Conservation (phyloP, 2,888 invertebrate genomes). For the Eurois occulta region DNA sequence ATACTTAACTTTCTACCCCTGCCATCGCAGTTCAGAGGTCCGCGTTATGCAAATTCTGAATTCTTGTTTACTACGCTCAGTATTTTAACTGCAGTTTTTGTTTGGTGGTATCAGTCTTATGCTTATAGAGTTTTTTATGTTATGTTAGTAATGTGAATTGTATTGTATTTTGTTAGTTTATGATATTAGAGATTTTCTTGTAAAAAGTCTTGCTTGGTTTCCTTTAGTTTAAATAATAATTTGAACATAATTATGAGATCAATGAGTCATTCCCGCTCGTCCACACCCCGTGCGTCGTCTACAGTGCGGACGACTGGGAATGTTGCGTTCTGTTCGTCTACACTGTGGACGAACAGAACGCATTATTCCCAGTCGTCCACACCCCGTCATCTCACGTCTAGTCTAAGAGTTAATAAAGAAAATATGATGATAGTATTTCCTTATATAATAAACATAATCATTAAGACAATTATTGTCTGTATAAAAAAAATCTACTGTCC, state of each 20-base stretch:
- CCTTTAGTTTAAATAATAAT: not conserved
- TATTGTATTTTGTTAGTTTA: not conserved
- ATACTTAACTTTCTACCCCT: slow-evolving; percentile 54
- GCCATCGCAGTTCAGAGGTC: slow-evolving; percentile 40
- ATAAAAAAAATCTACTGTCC: no score
- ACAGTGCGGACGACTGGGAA: no score
- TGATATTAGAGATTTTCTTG: not conserved
- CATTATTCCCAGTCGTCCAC: no score
- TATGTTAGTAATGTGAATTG: not conserved
- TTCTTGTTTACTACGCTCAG: slow-evolving; percentile 37
- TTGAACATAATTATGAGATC: no score
- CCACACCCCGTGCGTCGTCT: no score
- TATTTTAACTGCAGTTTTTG: slow-evolving; percentile 52
- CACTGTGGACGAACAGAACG: no score
- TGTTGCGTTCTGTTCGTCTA: no score
- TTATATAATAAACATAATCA: no score
- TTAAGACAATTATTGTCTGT: not conserved
- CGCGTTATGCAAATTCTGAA: slow-evolving; percentile 62
- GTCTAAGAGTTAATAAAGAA: no score
- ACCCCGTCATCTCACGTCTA: no score
- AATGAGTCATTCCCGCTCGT: no score
- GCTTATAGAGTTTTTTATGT: slow-evolving; percentile 33
- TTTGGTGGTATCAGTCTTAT: not conserved
- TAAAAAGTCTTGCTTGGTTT: not conserved
- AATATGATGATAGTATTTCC: no score